Base-by-base conservation (phyloP, 1,140 invertebrate species). In the Drosophila sp. region DNA sequence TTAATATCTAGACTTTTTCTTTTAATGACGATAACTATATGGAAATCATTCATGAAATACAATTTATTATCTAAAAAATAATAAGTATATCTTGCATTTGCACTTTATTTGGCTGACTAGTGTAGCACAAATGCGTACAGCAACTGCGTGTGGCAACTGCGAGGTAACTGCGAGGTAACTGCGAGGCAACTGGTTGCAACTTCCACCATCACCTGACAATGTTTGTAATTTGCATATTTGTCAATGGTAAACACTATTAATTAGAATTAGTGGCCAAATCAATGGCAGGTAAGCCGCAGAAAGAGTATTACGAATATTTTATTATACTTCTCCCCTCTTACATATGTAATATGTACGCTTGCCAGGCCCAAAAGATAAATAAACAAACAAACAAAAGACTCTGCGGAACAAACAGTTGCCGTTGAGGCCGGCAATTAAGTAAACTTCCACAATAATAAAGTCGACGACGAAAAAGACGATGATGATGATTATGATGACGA, bases 231-330 rank as follows among this genome's bases (percentile, higher is more conserved):
- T 53, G 32, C 57, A 72, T 69, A 64, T 69, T 72, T 65, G 67
- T 48, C n/a, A n/a, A 8, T 25, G 43, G 61, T 32, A 76, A 80
- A 61, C 61, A 82, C 36, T 48, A 63, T 45, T 62, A 75, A 82
- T 63, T 72, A 58, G 50, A 72, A 70, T n/a, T 71, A 64, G 67
- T 64, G 61, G 32, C 46, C 9, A 65, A 65, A 71, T 71, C 61
- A 71, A 61, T 61, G 56, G 43, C 45, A 41, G 54, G 16, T 57
- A 43, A 45, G 40, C 40, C 46, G 9, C 59, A 50, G 3, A 46
- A 59, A 53, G 32, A 53, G 14, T 36, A 53, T 53, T 21, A 34
- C 32, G 50, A 53, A 6, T 53, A 34, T 36, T 13, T 2, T 25
- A 11, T 34, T 32, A 2, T 50, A 8, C n/a, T n/a, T 2, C 4